Base-by-base conservation (phyloP, 1,140 invertebrate genomes). In the Odontomachus brunneus region DNA sequence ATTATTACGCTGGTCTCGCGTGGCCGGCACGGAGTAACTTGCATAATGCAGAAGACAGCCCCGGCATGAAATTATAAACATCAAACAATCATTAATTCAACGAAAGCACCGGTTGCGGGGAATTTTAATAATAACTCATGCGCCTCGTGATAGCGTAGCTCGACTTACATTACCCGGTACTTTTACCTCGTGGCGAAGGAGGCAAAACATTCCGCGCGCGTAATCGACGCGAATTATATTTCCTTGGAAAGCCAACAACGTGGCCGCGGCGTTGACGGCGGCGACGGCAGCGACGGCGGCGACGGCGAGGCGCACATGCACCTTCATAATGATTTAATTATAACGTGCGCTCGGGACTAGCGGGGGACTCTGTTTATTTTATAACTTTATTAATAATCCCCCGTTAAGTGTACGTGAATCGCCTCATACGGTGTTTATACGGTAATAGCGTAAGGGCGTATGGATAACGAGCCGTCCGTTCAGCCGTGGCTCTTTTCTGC, bases 51-150 rank as follows among this genome's bases (percentile, higher is more conserved):
- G 29, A 22, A 83, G 72, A 67, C 67, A 53, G 57, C 33, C 67
- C 4, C 72, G 74, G 62, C 73, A 71, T 86, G 26, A 82, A 87
- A 87, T 88, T 82, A 76, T 69, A 73, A 83, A 82, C 69, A 75
- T 81, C 73, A 82, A 73, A 80, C 81, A 75, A 80, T 71, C 66
- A 74, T 84, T 84, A 71, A 72, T 65, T 69, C 62, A 65, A 69
- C 51, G 67, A 88, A 87, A 87, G 87, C 84, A 76, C 69, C 82
- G 85, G 80, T 38, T 29, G 19, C 59, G 38, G 62, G 44, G 49
- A 71, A 81, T 65, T 84, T 84, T 82, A 84, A 81, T 81, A 84
- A 84, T 84, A 82, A 82, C 69, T 63, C 76, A 72, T n/a, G 66
- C 38, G 38, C 9, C 3, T 0, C 9, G 38, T 44, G 57, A 81